These are phyloP conservation scores for Taphrorychus bicolor DNA, from an alignment of 2,888 invertebrate genomes.

Conservation along the genomic window DNA sequence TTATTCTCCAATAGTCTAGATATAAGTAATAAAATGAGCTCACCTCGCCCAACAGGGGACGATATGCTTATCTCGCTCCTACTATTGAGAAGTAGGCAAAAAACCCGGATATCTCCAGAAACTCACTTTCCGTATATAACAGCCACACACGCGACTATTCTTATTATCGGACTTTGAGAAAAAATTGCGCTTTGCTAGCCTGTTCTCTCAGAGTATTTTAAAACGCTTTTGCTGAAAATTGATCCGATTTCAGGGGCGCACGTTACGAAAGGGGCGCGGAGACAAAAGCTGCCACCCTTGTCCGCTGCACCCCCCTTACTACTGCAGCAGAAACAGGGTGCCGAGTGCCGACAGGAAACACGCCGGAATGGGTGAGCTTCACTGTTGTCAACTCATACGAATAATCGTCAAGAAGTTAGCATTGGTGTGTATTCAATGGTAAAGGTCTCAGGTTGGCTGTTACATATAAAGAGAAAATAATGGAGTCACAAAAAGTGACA, in stretches of 20 bases:
- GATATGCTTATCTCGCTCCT: constrained; percentile 16
- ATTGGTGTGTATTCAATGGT: no score
- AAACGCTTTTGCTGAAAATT: constrained; percentile 20
- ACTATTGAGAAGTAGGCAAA: no score
- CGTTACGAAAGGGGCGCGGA: constrained; percentile 43
- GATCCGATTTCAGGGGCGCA: constrained; percentile 35
- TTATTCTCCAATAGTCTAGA: neutral
- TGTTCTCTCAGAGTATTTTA: constrained; percentile 10
- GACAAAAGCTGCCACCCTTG: constrained; percentile 59
- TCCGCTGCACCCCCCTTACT: constrained; percentile 57
- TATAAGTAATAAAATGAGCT: constrained; percentile 9
- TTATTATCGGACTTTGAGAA: neutral
- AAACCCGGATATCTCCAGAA: no score
- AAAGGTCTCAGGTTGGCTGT: no score
- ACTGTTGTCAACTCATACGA: neutral
- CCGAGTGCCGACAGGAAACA: neutral
- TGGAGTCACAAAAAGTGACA: no score
- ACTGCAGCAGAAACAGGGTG: neutral
- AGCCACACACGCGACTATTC: neutral
- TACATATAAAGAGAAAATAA: no score
- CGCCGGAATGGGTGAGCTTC: neutral
- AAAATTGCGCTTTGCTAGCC: constrained; percentile 29
- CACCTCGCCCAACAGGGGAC: constrained; percentile 41
- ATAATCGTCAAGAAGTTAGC: no score
- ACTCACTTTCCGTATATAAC: no score